phyloP scores from a whole-genome alignment of 2,888 invertebrate species.

The Stenchaetothrips biformis region DNA sequence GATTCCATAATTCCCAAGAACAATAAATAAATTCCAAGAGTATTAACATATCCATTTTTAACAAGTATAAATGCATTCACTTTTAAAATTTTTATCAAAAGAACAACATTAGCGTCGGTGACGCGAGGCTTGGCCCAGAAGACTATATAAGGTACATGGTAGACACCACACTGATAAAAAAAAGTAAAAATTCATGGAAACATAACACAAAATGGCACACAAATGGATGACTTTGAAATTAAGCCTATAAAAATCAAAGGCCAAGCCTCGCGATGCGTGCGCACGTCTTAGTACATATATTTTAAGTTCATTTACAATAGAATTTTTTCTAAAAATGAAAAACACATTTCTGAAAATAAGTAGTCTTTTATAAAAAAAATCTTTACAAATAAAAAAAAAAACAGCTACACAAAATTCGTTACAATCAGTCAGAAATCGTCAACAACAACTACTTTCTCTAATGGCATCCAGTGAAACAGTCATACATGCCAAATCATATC shows the following conservation, averaged over 20 bases:
- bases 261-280: neutral
- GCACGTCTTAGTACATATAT: constrained; percentile 23
- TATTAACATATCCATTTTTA: constrained; percentile 26
- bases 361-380: constrained; percentile 31
- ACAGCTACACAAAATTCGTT: constrained; percentile 30
- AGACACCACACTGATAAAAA: neutral
- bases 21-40: constrained; percentile 14
- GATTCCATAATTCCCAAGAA: neutral
- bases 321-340: constrained; percentile 29
- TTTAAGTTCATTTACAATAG: constrained; percentile 32
- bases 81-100: neutral
- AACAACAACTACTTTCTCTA: neutral
- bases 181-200: constrained; percentile 12
- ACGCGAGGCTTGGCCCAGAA: neutral
- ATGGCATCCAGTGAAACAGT: neutral
- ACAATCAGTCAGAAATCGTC: constrained; percentile 30
- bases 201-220: constrained; percentile 32
- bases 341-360: constrained; percentile 35
- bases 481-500: neutral
- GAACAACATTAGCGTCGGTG: neutral
- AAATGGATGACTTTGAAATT: constrained; percentile 33
- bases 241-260: neutral
- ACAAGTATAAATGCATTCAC: constrained; percentile 2
- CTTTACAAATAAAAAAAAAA: constrained; percentile 26
- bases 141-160: neutral